These are phyloP conservation scores for Nyctereutes procyonoides DNA, from an alignment of 2,113 vertebrate species.

Conservation along the genomic window DNA sequence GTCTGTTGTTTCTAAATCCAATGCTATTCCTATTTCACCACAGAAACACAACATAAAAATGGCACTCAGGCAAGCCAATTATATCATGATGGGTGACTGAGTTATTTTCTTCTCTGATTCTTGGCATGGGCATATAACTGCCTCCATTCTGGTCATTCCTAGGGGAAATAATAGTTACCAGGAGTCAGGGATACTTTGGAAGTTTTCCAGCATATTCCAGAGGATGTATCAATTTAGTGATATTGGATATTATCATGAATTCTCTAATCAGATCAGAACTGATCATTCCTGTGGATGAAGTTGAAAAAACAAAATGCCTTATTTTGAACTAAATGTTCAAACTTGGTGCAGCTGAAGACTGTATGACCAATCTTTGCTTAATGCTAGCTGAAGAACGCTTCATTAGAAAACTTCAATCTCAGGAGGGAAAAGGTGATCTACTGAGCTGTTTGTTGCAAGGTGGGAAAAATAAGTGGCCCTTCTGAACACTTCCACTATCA, in stretches of 20 bases:
- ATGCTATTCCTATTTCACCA: not conserved
- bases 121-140: not conserved
- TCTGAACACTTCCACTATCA: not conserved
- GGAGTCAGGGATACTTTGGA: not conserved
- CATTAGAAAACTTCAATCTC: not conserved
- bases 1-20: not conserved
- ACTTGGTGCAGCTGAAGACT: not conserved
- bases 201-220: slow-evolving; percentile 24
- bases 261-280: not conserved
- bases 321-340: not conserved
- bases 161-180: not conserved
- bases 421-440: not conserved
- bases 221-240: not conserved
- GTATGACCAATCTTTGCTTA: not conserved
- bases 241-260: not conserved
- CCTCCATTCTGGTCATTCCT: not conserved
- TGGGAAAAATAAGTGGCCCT: not conserved
- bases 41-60: not conserved
- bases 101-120: not conserved
- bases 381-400: not conserved
- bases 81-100: not conserved
- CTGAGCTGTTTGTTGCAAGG: not conserved
- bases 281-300: not conserved
- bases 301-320: not conserved
- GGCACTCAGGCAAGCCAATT: not conserved